phyloP scores from a whole-genome alignment of 2,113 vertebrate species.

The Megaceryle maxima region DNA sequence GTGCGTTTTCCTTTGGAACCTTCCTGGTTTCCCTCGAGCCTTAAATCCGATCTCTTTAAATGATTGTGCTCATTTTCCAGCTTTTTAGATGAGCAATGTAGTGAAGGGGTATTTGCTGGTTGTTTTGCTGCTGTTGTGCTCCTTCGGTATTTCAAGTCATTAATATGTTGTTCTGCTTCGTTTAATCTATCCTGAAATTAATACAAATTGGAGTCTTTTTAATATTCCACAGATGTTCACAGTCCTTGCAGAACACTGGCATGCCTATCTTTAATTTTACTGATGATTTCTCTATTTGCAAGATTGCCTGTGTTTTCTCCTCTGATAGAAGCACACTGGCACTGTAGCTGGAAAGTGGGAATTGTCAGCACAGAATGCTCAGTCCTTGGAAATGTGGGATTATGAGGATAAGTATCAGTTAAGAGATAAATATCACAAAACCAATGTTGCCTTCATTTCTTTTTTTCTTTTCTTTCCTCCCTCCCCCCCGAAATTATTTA shows the following conservation, averaged over 20 bases:
- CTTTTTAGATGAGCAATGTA: not conserved
- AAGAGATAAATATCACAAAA: not conserved
- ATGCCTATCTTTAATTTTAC: not conserved
- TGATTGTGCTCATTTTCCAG: not conserved
- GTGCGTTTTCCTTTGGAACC: not conserved
- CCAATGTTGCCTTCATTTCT: not conserved
- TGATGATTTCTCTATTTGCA: not conserved
- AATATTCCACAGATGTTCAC: not conserved
- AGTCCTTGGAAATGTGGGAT: not conserved
- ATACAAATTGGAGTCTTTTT: not conserved
- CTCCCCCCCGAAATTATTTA: not conserved
- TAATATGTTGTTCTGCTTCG: not conserved
- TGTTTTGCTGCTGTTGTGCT: not conserved
- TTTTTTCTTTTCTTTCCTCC: too few species aligned
- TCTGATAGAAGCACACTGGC: not conserved
- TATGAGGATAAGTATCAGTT: not conserved
- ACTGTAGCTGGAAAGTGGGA: not conserved
- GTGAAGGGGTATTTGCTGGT: not conserved
- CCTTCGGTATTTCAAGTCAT: not conserved
- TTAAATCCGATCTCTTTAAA: not conserved
- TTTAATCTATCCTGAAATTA: slow-evolving; percentile 9
- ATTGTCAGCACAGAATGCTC: not conserved
- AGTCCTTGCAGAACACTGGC: not conserved
- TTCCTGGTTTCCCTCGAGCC: not conserved
- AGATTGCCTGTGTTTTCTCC: not conserved